phyloP scores from a whole-genome alignment of 2,113 vertebrate species.

The Megalops atlanticus region DNA sequence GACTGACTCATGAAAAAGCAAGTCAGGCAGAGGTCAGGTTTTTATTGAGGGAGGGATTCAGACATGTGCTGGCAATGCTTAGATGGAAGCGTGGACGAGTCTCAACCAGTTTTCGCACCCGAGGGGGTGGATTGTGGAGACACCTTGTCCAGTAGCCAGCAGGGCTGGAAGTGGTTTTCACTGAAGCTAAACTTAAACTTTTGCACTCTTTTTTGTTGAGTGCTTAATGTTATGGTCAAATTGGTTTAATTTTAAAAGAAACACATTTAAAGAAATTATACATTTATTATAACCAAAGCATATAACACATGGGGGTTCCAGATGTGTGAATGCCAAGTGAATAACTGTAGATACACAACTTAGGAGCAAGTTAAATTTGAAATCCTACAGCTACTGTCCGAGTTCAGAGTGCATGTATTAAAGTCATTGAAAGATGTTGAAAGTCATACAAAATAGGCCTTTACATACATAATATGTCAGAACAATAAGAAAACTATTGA shows the following conservation, averaged over 20 bases:
- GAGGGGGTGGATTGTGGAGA: background rate
- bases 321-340: too few species aligned
- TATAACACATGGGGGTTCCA: background rate
- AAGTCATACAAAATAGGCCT: too few species aligned
- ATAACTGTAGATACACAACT: too few species aligned
- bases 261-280: background rate
- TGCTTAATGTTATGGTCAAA: background rate
- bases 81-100: constrained; percentile 10
- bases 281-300: background rate
- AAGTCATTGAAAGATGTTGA: too few species aligned
- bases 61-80: constrained; percentile 46
- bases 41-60: constrained; percentile 46
- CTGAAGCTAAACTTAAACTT: background rate
- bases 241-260: background rate
- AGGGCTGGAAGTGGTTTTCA: constrained; percentile 7
- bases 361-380: too few species aligned
- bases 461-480: too few species aligned
- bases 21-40: constrained; percentile 23
- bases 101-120: background rate
- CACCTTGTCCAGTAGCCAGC: constrained; percentile 1
- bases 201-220: background rate
- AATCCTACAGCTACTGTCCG: too few species aligned
- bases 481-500: too few species aligned
- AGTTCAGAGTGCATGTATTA: too few species aligned
- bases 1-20: background rate